Percentiles rank a stretch among this genome's conserved stretches.
These are phyloP conservation scores for Aphelinus atriplicis DNA, from an alignment of 1,140 invertebrate genomes.

Conservation along the genomic window DNA sequence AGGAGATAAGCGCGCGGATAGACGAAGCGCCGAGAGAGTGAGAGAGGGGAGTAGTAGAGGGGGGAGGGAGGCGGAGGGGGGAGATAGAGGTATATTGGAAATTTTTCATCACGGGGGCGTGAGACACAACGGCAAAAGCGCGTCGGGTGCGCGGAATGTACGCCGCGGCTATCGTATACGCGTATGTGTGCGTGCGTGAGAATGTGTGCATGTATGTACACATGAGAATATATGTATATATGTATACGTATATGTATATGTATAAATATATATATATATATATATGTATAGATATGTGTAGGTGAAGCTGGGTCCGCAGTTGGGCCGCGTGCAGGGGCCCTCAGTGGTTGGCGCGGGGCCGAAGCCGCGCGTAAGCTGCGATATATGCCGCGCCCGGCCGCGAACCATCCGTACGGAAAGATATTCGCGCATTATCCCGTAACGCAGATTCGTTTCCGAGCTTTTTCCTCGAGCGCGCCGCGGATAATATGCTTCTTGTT, in stretches of 20 bases:
- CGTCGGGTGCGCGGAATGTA: conserved; percentile 33
- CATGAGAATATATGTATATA: no score
- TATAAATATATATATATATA: no score
- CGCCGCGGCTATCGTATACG: not conserved
- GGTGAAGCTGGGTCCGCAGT: no score
- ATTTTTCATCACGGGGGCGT: conserved; percentile 37
- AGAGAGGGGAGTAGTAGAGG: not conserved
- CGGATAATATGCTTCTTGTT: conserved; percentile 31
- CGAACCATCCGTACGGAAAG: conserved; percentile 23
- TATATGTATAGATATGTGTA: no score
- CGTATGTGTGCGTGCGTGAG: not conserved
- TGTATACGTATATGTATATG: not conserved
- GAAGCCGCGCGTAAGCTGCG: not conserved
- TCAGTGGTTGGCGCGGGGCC: no score
- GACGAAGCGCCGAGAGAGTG: not conserved
- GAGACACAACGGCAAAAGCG: conserved; percentile 22
- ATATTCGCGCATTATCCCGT: conserved; percentile 39
- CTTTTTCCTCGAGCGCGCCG: conserved; percentile 5
- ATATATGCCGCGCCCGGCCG: not conserved
- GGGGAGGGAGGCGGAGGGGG: not conserved
- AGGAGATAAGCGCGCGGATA: not conserved
- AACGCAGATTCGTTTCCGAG: conserved; percentile 38
- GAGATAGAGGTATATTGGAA: not conserved
- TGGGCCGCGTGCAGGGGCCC: no score
- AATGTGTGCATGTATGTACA: not conserved